These are phyloP conservation scores for Xestia sexstrigata DNA, from an alignment of 2,888 invertebrate species.

Conservation along the genomic window DNA sequence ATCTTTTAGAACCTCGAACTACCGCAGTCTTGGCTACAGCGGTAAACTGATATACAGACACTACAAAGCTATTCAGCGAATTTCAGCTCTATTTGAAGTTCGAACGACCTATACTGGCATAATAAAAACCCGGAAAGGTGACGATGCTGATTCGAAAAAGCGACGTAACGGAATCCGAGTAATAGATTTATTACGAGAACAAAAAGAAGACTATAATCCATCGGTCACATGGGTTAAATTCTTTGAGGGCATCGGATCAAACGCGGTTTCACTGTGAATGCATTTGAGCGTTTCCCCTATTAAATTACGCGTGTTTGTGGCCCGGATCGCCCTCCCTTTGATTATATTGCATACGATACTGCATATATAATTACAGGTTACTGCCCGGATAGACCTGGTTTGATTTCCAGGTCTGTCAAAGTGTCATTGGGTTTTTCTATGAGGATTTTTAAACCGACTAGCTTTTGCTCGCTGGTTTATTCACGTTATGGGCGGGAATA, in stretches of 20 bases:
- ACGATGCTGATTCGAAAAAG: constrained; percentile 15
- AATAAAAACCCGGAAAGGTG: constrained; percentile 36
- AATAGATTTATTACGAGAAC: constrained; percentile 29
- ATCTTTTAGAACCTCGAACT: background rate
- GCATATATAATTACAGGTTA: constrained; percentile 5
- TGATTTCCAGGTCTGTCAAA: background rate
- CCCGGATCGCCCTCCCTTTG: constrained; percentile 40
- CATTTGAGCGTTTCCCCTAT: constrained; percentile 44
- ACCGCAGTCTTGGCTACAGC: background rate
- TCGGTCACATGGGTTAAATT: constrained; percentile 37
- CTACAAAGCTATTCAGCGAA: constrained; percentile 4
- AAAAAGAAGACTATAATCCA: constrained; percentile 25
- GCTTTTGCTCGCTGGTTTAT: background rate
- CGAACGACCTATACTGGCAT: constrained; percentile 19
- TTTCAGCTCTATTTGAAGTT: constrained; percentile 22
- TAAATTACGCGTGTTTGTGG: constrained; percentile 45
- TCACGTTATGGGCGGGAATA: background rate
- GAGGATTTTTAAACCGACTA: no score
- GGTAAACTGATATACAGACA: background rate
- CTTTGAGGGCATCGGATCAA: constrained; percentile 49
- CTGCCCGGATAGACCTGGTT: no score
- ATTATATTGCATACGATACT: constrained; percentile 45
- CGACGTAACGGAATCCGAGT: constrained; percentile 6
- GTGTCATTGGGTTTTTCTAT: background rate
- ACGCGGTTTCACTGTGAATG: constrained; percentile 49